phyloP scores from a whole-genome alignment of 2,113 vertebrate species.

The Serinus canaria region DNA sequence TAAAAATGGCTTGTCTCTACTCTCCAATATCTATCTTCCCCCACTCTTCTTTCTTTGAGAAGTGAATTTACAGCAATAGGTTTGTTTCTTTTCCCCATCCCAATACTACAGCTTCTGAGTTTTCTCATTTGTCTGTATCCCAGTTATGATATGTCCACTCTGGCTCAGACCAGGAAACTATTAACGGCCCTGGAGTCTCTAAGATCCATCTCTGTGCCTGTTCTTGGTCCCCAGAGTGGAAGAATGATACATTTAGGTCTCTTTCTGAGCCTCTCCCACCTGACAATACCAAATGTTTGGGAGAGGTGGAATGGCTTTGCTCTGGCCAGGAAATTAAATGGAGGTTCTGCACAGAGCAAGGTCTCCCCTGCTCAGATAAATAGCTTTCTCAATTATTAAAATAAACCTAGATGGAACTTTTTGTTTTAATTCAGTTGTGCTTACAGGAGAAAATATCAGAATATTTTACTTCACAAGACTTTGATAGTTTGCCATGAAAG shows the following conservation, averaged over 20 bases:
- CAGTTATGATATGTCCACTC: neutral
- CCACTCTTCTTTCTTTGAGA: neutral
- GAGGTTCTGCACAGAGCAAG: neutral
- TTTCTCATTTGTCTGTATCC: neutral
- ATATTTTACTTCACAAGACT: neutral
- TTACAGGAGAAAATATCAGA: neutral
- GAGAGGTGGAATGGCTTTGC: neutral
- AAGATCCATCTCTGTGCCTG: neutral
- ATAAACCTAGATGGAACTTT: neutral
- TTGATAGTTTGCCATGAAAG: neutral
- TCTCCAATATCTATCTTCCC: neutral
- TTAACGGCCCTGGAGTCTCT: rapidly evolving
- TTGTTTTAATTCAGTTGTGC: neutral
- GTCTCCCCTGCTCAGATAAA: neutral
- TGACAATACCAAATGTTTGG: neutral
- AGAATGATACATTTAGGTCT: neutral
- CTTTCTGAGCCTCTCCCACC: neutral
- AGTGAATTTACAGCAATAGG: neutral
- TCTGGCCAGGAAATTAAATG: neutral
- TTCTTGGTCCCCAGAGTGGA: neutral
- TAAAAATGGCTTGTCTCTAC: neutral
- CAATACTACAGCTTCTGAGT: neutral
- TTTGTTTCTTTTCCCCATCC: neutral
- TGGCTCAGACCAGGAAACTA: neutral
- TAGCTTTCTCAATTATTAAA: neutral